Percentiles rank a stretch among this genome's conserved stretches.
Conservation (phyloP, 2,797 vertebrate genomes). For the Mormyrops attenuatus region DNA sequence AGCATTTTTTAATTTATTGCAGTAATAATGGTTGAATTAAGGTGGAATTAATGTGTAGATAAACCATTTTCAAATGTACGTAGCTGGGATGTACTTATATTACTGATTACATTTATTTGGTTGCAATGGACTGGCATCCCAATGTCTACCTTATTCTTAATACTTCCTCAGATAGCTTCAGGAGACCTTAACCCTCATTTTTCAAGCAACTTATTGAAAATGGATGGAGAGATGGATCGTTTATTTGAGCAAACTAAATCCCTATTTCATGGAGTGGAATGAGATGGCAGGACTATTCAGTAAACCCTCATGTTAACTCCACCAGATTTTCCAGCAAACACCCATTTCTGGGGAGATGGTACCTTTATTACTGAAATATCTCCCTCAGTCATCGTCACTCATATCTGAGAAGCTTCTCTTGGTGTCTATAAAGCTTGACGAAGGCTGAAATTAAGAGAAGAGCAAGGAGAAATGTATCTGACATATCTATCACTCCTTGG, state of each 20-base stretch:
- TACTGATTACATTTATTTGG: neutral
- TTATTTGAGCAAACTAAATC: neutral
- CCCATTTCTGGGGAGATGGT: neutral
- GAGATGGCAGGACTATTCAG: neutral
- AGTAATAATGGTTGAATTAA: neutral
- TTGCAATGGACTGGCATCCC: neutral
- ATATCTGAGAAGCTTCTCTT: neutral
- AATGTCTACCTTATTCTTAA: neutral
- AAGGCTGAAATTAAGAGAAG: neutral
- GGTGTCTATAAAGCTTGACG: neutral
- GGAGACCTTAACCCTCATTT: neutral
- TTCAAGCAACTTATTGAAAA: conserved; percentile 3
- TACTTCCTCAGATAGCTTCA: neutral
- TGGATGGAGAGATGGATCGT: neutral
- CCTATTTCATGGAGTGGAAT: neutral
- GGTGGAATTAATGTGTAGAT: neutral
- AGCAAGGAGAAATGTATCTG: neutral
- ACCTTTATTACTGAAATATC: neutral
- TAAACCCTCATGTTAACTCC: neutral
- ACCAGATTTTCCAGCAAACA: neutral
- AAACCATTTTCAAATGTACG: neutral
- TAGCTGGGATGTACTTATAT: neutral
- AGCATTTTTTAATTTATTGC: neutral
- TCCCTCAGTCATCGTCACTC: neutral
- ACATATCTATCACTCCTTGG: neutral